Conservation (phyloP, 1,140 invertebrate genomes). For the Hyposmocoma kahamanoa region DNA sequence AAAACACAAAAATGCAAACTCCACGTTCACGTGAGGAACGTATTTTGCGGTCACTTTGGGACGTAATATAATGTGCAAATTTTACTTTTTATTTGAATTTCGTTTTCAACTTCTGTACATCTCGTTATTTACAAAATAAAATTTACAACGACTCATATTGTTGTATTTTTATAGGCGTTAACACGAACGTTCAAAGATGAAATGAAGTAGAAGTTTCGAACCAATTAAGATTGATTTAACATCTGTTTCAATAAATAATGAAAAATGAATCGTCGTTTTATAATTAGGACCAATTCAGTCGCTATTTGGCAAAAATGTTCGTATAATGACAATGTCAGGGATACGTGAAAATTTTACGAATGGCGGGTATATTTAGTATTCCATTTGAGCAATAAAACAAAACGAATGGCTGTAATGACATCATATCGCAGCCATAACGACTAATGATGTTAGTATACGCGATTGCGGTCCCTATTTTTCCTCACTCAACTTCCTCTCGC, state of each 20-base stretch:
- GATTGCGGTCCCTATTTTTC: slow-evolving; percentile 4
- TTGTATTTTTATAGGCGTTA: no score
- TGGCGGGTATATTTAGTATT: background rate
- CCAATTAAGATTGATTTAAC: no score
- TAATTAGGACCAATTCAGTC: no score
- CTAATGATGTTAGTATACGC: background rate
- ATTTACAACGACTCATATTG: no score
- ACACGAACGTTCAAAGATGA: no score
- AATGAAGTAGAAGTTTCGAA: no score
- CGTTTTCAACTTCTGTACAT: slow-evolving; percentile 17
- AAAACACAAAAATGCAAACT: slow-evolving; percentile 27
- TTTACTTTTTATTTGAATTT: slow-evolving; percentile 22
- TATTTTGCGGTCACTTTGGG: slow-evolving; percentile 32
- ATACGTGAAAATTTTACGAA: no score
- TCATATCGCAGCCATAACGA: background rate
- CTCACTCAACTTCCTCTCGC: slow-evolving; percentile 15
- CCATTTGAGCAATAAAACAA: background rate
- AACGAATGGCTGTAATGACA: background rate
- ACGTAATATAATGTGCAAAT: slow-evolving; percentile 17
- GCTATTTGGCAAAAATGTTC: no score
- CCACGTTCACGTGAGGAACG: slow-evolving; percentile 24
- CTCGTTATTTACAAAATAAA: no score
- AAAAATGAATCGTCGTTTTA: no score
- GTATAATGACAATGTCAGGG: no score
- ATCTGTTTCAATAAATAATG: no score